Evolutionary conservation across 2,797 vertebrate species (phyloP), one percentile per base, ranked within the genome.

Genomic region (Urocyon cinereoargenteus): DNA sequence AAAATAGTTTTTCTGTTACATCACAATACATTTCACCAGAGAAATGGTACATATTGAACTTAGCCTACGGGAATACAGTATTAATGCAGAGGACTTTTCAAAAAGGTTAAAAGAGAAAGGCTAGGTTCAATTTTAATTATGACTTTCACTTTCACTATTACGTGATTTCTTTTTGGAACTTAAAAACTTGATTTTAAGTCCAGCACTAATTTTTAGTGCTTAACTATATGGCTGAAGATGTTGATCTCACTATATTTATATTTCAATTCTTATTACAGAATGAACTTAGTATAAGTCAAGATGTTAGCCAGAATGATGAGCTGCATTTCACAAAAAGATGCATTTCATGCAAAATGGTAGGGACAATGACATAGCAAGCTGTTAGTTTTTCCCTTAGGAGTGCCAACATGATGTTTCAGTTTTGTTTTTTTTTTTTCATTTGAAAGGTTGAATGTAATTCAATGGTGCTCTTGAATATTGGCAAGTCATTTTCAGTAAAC

Each of bases 11-110:
- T 75, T 87, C 73, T 96, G 26, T 66, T 82, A 73, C 61, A 92
- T 78, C 49, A 93, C 94, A 96, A 95, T 95, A 84, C 83, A 90
- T 86, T 75, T 97, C 53, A 93, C 34, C 78, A 95, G 90, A 91
- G 72, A 95, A 91, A 94, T 14, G n/a, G 75, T 66, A 6, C 12
- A 89, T 91, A 84, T 64, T 97, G 21, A 92, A 84, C 19, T 75
- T 55, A 92, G 68, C 8, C 59, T 62, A 82, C 85, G 70, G 75
- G 93, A 93, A 96, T 61, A 7, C 16, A 64, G 1, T 89, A 64
- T 83, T 92, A 94, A 73, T 51, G 55, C 61, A 68, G n/a, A 94
- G n/a, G 51, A 16, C 2, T n/a, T n/a, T n/a, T 51, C 21, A 70
- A 45, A 34, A 59, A 87, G 53, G 66, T 86, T 84, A 92, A 91